Conservation (phyloP, 2,888 invertebrate species). For the Salpingus planirostris region DNA sequence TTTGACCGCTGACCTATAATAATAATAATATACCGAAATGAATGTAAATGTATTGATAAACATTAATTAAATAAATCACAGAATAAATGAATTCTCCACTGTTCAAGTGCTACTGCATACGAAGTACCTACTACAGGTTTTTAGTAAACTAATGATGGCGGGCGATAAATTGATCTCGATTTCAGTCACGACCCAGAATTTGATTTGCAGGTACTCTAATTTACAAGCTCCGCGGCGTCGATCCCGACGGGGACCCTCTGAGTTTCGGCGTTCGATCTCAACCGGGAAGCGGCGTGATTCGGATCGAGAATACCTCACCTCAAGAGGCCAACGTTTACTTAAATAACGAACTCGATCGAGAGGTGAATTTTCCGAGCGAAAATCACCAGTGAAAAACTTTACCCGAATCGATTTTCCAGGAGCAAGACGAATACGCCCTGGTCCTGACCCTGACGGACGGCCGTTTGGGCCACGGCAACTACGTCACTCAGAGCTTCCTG, state of each 20-base stretch:
- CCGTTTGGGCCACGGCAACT: conserved; percentile 76
- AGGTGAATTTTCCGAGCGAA: conserved; percentile 52
- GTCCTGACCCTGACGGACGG: conserved; percentile 85
- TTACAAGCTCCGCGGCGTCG: conserved; percentile 71
- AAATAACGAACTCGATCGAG: conserved; percentile 82
- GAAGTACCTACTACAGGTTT: too few species aligned
- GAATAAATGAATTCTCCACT: too few species aligned
- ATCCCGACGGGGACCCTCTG: conserved; percentile 78
- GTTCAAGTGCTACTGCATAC: too few species aligned
- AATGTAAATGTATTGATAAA: too few species aligned
- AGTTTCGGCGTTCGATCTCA: conserved; percentile 75
- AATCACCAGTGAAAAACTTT: too few species aligned
- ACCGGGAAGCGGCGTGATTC: conserved; percentile 72
- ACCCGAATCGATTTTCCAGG: conserved; percentile 41
- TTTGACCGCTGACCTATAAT: too few species aligned
- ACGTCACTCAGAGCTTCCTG: conserved; percentile 81
- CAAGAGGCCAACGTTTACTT: conserved; percentile 83
- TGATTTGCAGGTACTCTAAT: conserved; percentile 65
- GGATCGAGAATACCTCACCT: conserved; percentile 69
- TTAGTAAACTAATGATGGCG: too few species aligned
- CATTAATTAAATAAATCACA: too few species aligned
- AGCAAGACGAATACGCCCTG: conserved; percentile 79
- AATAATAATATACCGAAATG: too few species aligned
- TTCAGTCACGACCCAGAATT: too few species aligned
- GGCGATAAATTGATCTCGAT: too few species aligned